Percentiles rank a stretch among this genome's conserved stretches.
Conservation (phyloP, 2,888 invertebrate species). For the Drosophila ochracea region DNA sequence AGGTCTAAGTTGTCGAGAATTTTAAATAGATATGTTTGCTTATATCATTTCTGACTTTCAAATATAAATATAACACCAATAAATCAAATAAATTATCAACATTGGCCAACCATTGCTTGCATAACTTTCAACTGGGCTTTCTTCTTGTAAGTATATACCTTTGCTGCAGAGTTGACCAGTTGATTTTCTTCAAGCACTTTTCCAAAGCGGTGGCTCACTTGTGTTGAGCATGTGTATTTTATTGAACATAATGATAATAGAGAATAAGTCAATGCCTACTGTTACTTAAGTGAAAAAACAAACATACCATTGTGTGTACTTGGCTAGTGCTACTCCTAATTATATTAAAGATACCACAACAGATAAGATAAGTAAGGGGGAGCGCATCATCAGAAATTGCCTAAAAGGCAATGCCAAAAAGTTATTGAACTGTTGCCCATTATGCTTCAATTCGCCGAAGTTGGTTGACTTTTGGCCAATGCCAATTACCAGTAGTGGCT, state of each 20-base stretch:
- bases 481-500: conserved; percentile 42
- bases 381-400: conserved; percentile 26
- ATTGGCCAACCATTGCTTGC: background rate
- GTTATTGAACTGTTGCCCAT: conserved; percentile 83
- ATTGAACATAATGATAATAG: background rate
- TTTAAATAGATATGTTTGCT: background rate
- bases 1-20: background rate
- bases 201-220: background rate
- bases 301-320: conserved; percentile 14
- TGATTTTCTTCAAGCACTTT: background rate
- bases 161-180: background rate
- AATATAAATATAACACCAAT: background rate
- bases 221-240: background rate
- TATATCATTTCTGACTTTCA: background rate
- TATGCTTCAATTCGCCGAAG: conserved; percentile 77
- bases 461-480: conserved; percentile 53
- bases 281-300: conserved; percentile 4
- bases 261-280: conserved; percentile 1
- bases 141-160: background rate
- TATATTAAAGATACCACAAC: conserved; percentile 36
- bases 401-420: conserved; percentile 72
- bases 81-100: background rate
- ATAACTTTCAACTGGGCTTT: background rate
- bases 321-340: conserved; percentile 38
- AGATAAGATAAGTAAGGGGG: conserved; percentile 28